Base-by-base conservation (phyloP, 2,113 vertebrate genomes). In the Paratilapia polleni region DNA sequence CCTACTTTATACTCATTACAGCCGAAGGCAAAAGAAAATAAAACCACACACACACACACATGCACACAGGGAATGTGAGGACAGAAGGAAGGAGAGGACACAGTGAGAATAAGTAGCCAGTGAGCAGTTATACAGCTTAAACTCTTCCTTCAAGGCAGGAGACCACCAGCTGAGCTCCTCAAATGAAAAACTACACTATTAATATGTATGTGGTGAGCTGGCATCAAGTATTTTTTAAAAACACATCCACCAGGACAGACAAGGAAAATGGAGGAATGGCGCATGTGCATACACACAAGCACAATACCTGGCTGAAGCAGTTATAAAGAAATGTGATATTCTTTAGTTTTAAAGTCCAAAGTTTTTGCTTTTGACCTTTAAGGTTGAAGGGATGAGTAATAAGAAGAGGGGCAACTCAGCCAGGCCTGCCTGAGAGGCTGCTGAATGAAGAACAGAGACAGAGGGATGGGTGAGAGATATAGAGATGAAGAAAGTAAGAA, bases 381-480 rank as follows among this genome's bases (percentile, higher is more conserved):
- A 92, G 86, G 83, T 87, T 91, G 86, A 88, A 76, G 82, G 85
- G 84, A 86, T 92, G 93, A 93, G 87, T 92, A 94, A 93, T 91
- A 87, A 91, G 75, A 78, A 87, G 82, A 8, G 26, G 47, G 85
- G 79, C 78, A 17, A 66, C 43, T 66, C 68, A 78, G 73, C 63
- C 79, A 22, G 87, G 83, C 64, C 88, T 52, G 86, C 86, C 91
- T 47, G 80, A 58, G 82, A 89, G 84, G 84, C 77, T 75, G 66
- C 77, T 38, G 86, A 83, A 84, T 93, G 92, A 92, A 90, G 81
- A 91, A 90, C 88, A 79, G 83, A 76, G 84, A 91, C 76, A 81
- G 79, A 86, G 78, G 64, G 91, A 89, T 76, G 88, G 59, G 36
- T 80, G 41, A 85, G 82, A 58, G 60, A 66, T 2, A 41, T 15